phyloP scores from a whole-genome alignment of 2,888 invertebrate genomes.

The Lithodes maja region DNA sequence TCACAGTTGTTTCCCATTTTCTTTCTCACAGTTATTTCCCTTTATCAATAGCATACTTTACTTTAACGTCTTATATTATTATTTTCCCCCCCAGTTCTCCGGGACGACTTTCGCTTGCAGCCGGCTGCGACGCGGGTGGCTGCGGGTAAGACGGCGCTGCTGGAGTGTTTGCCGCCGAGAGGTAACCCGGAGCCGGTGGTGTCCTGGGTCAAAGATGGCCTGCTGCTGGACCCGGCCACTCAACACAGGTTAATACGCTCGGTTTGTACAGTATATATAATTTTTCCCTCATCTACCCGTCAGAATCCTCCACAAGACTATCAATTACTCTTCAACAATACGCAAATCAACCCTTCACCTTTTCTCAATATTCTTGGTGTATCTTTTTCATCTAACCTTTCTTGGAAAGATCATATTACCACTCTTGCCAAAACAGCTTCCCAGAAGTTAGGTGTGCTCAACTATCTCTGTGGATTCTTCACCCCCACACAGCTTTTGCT shows the following conservation, averaged over 20 bases:
- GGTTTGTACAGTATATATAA: not conserved
- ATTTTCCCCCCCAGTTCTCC: slow-evolving; percentile 93
- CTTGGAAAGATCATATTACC: too few relatives aligned
- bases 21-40: too few relatives aligned
- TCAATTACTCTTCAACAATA: too few relatives aligned
- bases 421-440: too few relatives aligned
- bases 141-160: slow-evolving; percentile 89
- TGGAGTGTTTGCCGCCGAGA: slow-evolving; percentile 63
- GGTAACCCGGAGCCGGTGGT: slow-evolving; percentile 66
- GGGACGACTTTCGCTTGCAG: slow-evolving; percentile 94
- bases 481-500: too few relatives aligned
- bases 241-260: slow-evolving; percentile 67
- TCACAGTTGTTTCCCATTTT: too few relatives aligned
- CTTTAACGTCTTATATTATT: too few relatives aligned
- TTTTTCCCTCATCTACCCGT: not conserved
- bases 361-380: too few relatives aligned
- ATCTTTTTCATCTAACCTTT: too few relatives aligned
- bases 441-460: too few relatives aligned
- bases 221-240: slow-evolving; percentile 72
- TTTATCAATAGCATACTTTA: too few relatives aligned
- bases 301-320: not conserved
- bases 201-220: slow-evolving; percentile 87
- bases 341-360: too few relatives aligned
- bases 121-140: slow-evolving; percentile 94
- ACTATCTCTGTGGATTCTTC: slow-evolving; percentile 82